Percentiles rank a stretch among this genome's conserved stretches.
Conservation (phyloP, 2,888 invertebrate species). For the Synanthedon myopaeformis region DNA sequence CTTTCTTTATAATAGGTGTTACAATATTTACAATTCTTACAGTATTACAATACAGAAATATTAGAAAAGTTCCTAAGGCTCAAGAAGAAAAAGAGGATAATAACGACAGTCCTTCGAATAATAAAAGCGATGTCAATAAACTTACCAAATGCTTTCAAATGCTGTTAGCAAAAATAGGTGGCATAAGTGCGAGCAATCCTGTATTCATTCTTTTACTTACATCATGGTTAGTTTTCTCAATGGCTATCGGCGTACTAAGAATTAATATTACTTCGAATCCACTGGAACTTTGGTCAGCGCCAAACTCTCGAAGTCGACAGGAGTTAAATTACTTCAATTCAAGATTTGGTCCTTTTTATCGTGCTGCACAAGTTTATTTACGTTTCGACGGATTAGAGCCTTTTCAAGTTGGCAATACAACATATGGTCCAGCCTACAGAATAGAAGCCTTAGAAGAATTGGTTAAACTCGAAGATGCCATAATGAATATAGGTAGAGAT, state of each 20-base stretch:
- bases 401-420: constrained; percentile 41
- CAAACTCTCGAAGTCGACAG: constrained; percentile 79
- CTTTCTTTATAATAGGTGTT: constrained; percentile 55
- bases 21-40: constrained; percentile 36
- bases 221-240: constrained; percentile 67
- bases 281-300: constrained; percentile 93
- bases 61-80: neutral
- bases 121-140: constrained; percentile 17
- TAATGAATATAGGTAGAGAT: constrained; percentile 71
- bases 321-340: constrained; percentile 91
- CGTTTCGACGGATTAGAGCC: constrained; percentile 69
- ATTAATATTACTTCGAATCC: constrained; percentile 88
- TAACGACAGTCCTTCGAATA: constrained; percentile 14
- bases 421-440: constrained; percentile 86
- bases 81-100: constrained; percentile 8
- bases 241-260: constrained; percentile 76
- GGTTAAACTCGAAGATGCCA: constrained; percentile 75
- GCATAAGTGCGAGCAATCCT: constrained; percentile 77
- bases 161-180: constrained; percentile 40
- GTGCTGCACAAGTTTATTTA: constrained; percentile 90
- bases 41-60: constrained; percentile 17
- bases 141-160: constrained; percentile 32
- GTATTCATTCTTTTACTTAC: constrained; percentile 73
- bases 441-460: constrained; percentile 80
- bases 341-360: constrained; percentile 89